Percentiles rank a stretch among this genome's conserved stretches.
phyloP scores from a whole-genome alignment of 1,140 invertebrate species.

The Brachionus angularis region DNA sequence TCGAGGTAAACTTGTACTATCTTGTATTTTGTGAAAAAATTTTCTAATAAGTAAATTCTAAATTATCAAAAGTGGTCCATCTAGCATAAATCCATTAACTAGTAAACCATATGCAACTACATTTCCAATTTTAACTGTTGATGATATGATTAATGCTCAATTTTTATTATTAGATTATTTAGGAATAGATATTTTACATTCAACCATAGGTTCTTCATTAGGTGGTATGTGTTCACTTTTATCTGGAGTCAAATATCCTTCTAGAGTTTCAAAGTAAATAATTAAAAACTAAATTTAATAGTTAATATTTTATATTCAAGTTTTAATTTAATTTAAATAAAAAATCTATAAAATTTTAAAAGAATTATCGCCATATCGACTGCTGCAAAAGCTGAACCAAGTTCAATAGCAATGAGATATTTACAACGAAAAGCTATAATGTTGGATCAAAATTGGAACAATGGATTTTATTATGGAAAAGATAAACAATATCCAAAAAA shows the following conservation, averaged over 20 bases:
- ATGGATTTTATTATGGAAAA: slow-evolving; percentile 56
- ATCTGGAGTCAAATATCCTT: slow-evolving; percentile 50
- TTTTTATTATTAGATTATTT: slow-evolving; percentile 55
- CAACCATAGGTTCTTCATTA: slow-evolving; percentile 54
- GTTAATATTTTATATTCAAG: slow-evolving; percentile 31
- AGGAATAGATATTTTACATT: slow-evolving; percentile 54
- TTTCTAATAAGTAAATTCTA: slow-evolving; percentile 20
- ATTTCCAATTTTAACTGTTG: slow-evolving; percentile 54
- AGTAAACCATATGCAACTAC: slow-evolving; percentile 54
- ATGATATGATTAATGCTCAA: slow-evolving; percentile 55
- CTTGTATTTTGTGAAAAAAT: no score
- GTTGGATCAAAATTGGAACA: slow-evolving; percentile 57
- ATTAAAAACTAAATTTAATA: neutral
- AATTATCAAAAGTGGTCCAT: slow-evolving; percentile 53
- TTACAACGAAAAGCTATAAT: slow-evolving; percentile 57
- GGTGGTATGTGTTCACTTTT: slow-evolving; percentile 55
- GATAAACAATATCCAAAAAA: slow-evolving; percentile 52
- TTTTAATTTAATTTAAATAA: neutral
- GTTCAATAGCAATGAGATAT: slow-evolving; percentile 57
- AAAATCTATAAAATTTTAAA: neutral
- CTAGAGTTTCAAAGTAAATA: slow-evolving; percentile 54
- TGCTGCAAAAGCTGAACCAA: slow-evolving; percentile 55
- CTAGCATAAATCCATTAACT: slow-evolving; percentile 54
- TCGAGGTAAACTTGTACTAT: slow-evolving; percentile 48
- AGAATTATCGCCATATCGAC: slow-evolving; percentile 55